A percentile compares a stretch with the other conserved stretches of the same genome.
These are phyloP conservation scores for Eulemur rufifrons DNA, from an alignment of 2,113 vertebrate species.

Conservation along the genomic window DNA sequence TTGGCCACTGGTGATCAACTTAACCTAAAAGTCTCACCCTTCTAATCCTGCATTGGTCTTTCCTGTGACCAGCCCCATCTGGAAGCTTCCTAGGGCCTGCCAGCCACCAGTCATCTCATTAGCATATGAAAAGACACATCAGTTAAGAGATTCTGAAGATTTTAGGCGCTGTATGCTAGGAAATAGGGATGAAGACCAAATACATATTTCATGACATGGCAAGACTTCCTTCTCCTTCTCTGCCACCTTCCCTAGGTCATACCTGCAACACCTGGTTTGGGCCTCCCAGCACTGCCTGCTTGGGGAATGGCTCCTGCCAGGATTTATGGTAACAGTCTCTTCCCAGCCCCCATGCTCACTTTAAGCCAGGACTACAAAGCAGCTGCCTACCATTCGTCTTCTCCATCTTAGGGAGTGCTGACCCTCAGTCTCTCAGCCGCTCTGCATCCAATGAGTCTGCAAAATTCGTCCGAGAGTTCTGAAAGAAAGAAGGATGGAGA, in stretches of 20 bases:
- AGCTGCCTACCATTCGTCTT: constrained; percentile 91
- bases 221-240: background rate
- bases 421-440: constrained; percentile 55
- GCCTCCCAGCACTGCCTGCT: background rate
- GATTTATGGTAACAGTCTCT: background rate
- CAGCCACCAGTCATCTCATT: too few relatives aligned
- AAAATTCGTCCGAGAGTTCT: constrained; percentile 12
- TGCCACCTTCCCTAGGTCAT: background rate
- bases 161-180: too few relatives aligned
- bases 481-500: constrained; percentile 39
- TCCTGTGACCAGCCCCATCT: too few relatives aligned
- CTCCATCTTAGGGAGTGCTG: constrained; percentile 87
- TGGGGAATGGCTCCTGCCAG: background rate
- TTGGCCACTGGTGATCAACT: too few relatives aligned
- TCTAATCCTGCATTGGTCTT: too few relatives aligned
- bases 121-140: too few relatives aligned
- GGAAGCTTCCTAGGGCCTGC: too few relatives aligned
- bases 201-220: too few relatives aligned
- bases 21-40: too few relatives aligned
- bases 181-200: too few relatives aligned
- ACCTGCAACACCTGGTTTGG: background rate
- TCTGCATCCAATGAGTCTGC: constrained; percentile 63
- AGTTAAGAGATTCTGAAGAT: too few relatives aligned
- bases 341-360: background rate
- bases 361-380: background rate